Base-by-base conservation (phyloP, 1,140 invertebrate species). In the Hestina assimilis region DNA sequence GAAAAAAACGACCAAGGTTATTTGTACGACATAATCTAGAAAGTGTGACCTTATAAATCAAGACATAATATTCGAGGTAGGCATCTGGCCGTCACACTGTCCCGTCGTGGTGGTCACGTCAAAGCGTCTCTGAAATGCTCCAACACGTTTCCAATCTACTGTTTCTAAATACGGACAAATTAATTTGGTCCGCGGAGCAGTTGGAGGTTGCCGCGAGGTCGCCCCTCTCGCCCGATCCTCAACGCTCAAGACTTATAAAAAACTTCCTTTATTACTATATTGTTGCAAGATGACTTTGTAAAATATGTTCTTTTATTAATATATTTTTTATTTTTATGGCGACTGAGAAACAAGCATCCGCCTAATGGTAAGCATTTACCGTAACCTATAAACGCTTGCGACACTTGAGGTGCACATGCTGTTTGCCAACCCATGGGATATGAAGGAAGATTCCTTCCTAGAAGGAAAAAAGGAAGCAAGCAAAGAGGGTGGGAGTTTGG, bases 141-240 rank as follows among this genome's bases (percentile, higher is more conserved):
- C 66, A 66, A 69, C 60, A 75, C 59, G 68, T 67, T 77, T 69
- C 41, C 70, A 72, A 79, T 79, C 59, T 59, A 63, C 58, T 47
- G 56, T 56, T 73, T 75, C 71, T 78, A 76, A 75, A 73, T 72
- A 74, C 62, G 71, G 69, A 58, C 57, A 72, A 75, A 80, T 76
- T 76, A 75, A 79, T 79, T 78, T 78, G 23, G 64, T 66, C 20
- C 35, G 50, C 59, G 48, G 53, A 52, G 9, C 42, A 41, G 40
- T 40, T 68, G 61, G 68, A 79, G 76, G 69, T 69, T 74, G 66
- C 6, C 14, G 28, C 75, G 70, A 81, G 78, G 76, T 72, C 75
- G 47, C 15, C 46, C 66, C 63, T 68, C 69, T 76, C 65, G 62
- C 67, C 65, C 62, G 63, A 63, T 75, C 62, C 62, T 67, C 65